These are phyloP conservation scores for Fistularia commersonii DNA, from an alignment of 2,797 vertebrate species.

Conservation along the genomic window DNA sequence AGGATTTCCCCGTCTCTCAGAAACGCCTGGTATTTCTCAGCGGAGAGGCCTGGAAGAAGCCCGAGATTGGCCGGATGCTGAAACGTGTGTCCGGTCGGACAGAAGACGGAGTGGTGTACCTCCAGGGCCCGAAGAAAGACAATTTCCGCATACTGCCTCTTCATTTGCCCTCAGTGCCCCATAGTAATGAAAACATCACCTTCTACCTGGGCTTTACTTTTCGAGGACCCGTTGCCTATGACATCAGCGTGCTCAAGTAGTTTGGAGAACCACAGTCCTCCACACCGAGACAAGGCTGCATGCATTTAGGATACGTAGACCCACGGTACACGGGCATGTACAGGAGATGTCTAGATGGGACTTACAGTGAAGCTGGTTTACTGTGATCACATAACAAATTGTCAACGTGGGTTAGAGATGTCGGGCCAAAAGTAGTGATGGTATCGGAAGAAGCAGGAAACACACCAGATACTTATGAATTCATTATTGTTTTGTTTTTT, in stretches of 20 bases:
- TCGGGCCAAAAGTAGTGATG: too few relatives aligned
- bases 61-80: slow-evolving; percentile 53
- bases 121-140: slow-evolving; percentile 62
- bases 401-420: too few relatives aligned
- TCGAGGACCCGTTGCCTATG: slow-evolving; percentile 76
- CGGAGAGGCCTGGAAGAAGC: slow-evolving; percentile 65
- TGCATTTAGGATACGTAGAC: too few relatives aligned
- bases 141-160: slow-evolving; percentile 69
- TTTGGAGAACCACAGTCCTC: too few relatives aligned
- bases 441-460: too few relatives aligned
- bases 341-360: too few relatives aligned
- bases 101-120: slow-evolving; percentile 74
- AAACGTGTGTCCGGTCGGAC: slow-evolving; percentile 80
- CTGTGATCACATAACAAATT: too few relatives aligned
- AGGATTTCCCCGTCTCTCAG: slow-evolving; percentile 43
- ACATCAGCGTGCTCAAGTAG: background rate
- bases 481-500: too few relatives aligned
- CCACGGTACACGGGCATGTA: too few relatives aligned
- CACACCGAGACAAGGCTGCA: too few relatives aligned
- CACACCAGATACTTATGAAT: too few relatives aligned
- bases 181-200: slow-evolving; percentile 80
- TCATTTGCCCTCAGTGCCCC: slow-evolving; percentile 70
- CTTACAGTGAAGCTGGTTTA: too few relatives aligned
- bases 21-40: slow-evolving; percentile 66
- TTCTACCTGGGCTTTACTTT: slow-evolving; percentile 84